Evolutionary conservation across 2,888 invertebrate species (phyloP), one percentile per base, ranked within the genome.

Genomic region (Crocallis elinguaria): DNA sequence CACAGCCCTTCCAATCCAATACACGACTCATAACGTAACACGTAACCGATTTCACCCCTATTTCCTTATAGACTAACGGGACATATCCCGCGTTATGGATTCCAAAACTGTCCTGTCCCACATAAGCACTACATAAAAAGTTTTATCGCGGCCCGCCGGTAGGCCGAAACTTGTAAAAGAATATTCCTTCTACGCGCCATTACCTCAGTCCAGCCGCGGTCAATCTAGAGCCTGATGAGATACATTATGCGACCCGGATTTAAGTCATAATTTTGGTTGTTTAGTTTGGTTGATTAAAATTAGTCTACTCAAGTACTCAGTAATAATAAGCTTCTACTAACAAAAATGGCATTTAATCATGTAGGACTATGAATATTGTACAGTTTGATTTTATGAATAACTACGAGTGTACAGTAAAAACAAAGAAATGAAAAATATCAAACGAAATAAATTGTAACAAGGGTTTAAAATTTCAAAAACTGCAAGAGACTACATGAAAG

Each of bases 121-220:
- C 79, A 82, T 86, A 83, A 86, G 79, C 79, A 82, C 80, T 77
- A 80, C 83, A 86, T 88, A 87, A 86, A 88, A 90, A 89, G 78
- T 89, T 89, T 86, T 86, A 86, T 88, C 85, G 84, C 79, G 72
- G 71, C 74, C 75, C 75, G 60, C 73, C 79, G 79, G 84, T 78
- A 72, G 69, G 71, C 70, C 66, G 65, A 73, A 84, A 86, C 79
- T 87, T 88, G 77, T 75, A 71, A 74, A 80, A 86, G 81, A 81
- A 82, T 82, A 82, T 82, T 80, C 82, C 71, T 79, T 78, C 67
- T 69, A 75, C 82, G 86, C 76, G 55, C 84, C 88, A 89, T 90
- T 89, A 88, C 84, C 73, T 74, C 67, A 30, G 17, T 3, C 21
- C 53, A 43, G 48, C 46, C 61, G 37, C 49, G 64, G 57, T 38